Evolutionary conservation across 2,113 vertebrate species (phyloP), one percentile per base, ranked within the genome.

Genomic region (Butorides virescens): DNA sequence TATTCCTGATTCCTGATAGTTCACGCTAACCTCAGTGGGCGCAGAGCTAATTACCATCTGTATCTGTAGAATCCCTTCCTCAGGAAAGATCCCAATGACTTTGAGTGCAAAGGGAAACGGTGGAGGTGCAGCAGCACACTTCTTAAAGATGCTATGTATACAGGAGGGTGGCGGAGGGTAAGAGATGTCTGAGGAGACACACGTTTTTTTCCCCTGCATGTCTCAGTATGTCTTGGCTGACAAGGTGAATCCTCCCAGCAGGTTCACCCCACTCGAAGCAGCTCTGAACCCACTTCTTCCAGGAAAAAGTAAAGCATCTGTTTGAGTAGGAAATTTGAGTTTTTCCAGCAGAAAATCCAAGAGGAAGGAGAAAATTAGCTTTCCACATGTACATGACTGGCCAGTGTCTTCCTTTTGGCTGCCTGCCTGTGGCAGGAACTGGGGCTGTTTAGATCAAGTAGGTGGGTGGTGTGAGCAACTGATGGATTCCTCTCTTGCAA

Each of bases 401-500:
- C 49, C 47, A 46, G 21, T 58, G 65, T 68, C 36, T 84, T 71
- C 34, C 46, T 86, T 63, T 85, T 84, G 5, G 21, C 52, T 1
- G 1, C n/a, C 46, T 61, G 34, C 61, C 65, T 82, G 42, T 82
- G 30, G 36, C 42, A 88, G 52, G n/a, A 95, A 72, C 15, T 3
- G 8, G 65, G 22, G 34, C 50, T 73, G 42, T 68, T 68, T 49
- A 70, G 89, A 77, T 85, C 84, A 72, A 61, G n/a, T 58, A 67
- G 1, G 13, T 87, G 74, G 56, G 26, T 63, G 36, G 67, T 82
- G 50, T 36, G 32, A 97, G 77, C 62, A 73, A 53, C 25, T 86
- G 74, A 82, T 88, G 37, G 37, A 76, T 95, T 94, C 71, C 13
- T 90, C n/a, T 82, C 53, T 78, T 39, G 11, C 70, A 76, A 88